A percentile compares a stretch with the other conserved stretches of the same genome.
Conservation (phyloP, 2,888 invertebrate species). For the Drosophila rubida region DNA sequence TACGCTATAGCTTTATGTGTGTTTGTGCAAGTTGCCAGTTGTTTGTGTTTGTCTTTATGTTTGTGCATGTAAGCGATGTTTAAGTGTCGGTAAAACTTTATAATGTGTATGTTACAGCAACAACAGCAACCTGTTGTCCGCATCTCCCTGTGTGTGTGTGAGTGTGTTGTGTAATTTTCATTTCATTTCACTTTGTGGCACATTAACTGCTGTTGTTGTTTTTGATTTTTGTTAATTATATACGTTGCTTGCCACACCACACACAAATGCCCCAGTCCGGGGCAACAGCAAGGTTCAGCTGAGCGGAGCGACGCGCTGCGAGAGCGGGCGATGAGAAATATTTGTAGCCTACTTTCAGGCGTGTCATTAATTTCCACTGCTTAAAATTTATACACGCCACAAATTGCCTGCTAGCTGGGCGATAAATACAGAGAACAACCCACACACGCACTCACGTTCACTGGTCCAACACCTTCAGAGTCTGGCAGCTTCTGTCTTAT, state of each 20-base stretch:
- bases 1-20: constrained; percentile 22
- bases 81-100: constrained; percentile 71
- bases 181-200: constrained; percentile 58
- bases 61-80: constrained; percentile 59
- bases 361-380: constrained; percentile 69
- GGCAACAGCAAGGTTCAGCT: background rate
- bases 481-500: constrained; percentile 45
- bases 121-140: constrained; percentile 26
- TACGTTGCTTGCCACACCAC: constrained; percentile 35
- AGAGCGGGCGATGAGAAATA: constrained; percentile 6
- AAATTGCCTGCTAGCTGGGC: constrained; percentile 52
- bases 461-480: constrained; percentile 64
- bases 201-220: constrained; percentile 54
- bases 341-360: constrained; percentile 59
- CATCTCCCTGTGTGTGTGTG: background rate
- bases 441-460: constrained; percentile 35
- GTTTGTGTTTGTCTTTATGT: constrained; percentile 33
- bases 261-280: background rate
- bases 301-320: too few species aligned
- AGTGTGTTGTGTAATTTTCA: constrained; percentile 57
- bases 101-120: constrained; percentile 70
- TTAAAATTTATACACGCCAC: constrained; percentile 65
- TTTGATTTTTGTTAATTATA: constrained; percentile 68
- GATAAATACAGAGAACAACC: constrained; percentile 38
- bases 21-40: constrained; percentile 15